Evolutionary conservation across 1,140 invertebrate species (phyloP), one percentile per base, ranked within the genome.

Genomic region (Helicoverpa armigera): DNA sequence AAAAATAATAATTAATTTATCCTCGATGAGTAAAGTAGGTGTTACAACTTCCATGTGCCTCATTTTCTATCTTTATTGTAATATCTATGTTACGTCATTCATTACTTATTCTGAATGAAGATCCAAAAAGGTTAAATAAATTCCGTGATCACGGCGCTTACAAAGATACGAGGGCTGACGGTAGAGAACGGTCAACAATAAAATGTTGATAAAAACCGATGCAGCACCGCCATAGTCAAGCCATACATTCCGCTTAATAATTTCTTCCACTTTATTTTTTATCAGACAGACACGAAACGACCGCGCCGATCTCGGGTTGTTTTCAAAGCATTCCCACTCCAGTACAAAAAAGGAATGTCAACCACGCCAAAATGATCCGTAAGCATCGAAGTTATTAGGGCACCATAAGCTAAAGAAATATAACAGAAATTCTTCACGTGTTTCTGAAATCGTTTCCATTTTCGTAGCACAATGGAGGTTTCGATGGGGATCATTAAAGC

Each of bases 311-410:
- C 75, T 77, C 75, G 75, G 75, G 61, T 65, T 65, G 75, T 77
- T 75, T 35, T 67, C 75, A 77, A 77, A 77, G 75, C 76, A 79
- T 67, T 72, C 78, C 82, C 51, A 81, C 80, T 50, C 58, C 79
- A 58, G 77, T 63, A 87, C 85, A 88, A 86, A 90, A 89, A 87
- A 90, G 88, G 92, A 93, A 93, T 93, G 89, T 91, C 86, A 92
- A 92, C 86, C 86, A 92, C 89, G 93, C 91, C 83, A 93, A 94
- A 93, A 89, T 94, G 90, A 91, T 93, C 91, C 91, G 92, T 94
- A 94, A 91, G 91, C 90, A 93, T 93, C 90, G 89, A 84, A 51
- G 69, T 63, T 88, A 94, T 88, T 88, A 89, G 90, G 92, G 81
- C 72, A 93, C 86, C 93, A 94, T 94, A 89, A 93, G 86, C 84